phyloP scores from a whole-genome alignment of 2,888 invertebrate species.

The Zaprionus obscuricornis region DNA sequence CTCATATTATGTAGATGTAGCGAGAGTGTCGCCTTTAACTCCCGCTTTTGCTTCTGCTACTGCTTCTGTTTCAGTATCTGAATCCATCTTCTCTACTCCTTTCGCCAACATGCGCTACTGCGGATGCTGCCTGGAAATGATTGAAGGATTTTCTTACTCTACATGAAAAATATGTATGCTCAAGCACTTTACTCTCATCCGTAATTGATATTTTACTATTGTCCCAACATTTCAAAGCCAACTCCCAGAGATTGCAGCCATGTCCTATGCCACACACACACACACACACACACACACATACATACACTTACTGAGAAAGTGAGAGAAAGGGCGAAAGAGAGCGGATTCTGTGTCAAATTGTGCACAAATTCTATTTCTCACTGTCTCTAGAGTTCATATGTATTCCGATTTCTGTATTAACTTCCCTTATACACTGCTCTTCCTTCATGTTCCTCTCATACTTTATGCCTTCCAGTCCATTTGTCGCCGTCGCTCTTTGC shows the following conservation, averaged over 20 bases:
- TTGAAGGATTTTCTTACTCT: slow-evolving; percentile 64
- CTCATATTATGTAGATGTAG: slow-evolving; percentile 42
- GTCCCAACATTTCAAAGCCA: slow-evolving; percentile 37
- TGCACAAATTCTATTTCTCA: slow-evolving; percentile 73
- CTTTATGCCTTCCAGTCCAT: background rate
- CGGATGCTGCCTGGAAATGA: slow-evolving; percentile 64
- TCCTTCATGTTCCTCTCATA: background rate
- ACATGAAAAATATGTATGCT: slow-evolving; percentile 24
- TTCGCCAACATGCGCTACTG: slow-evolving; percentile 22
- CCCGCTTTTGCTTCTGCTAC: no score
- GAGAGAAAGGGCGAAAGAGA: no score
- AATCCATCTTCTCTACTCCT: slow-evolving; percentile 1
- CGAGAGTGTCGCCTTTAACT: no score
- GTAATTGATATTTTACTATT: slow-evolving; percentile 74
- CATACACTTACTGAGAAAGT: no score
- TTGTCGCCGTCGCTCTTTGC: slow-evolving; percentile 2
- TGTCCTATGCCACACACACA: background rate
- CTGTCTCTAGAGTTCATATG: slow-evolving; percentile 27
- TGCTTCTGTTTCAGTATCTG: background rate
- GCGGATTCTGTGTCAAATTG: slow-evolving; percentile 59
- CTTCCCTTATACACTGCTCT: no score
- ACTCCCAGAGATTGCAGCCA: slow-evolving; percentile 5
- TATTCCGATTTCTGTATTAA: background rate
- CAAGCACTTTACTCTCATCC: slow-evolving; percentile 65
- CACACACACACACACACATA: no score